phyloP scores from a whole-genome alignment of 2,113 vertebrate genomes.

The Blennius ocellaris region DNA sequence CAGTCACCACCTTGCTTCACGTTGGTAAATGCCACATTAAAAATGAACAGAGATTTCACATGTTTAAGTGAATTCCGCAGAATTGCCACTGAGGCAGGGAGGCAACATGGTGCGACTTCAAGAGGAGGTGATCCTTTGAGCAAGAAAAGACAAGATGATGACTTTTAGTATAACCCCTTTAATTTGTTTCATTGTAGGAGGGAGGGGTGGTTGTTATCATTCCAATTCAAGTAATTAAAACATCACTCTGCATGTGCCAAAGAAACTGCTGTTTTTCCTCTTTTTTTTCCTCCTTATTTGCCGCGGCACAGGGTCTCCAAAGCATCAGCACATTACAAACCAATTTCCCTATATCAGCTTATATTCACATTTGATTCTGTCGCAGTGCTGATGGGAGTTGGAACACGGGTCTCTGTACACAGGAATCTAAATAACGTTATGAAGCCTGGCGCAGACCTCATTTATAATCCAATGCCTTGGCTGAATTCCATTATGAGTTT shows the following conservation, averaged over 20 bases:
- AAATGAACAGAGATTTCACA: conserved; percentile 20
- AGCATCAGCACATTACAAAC: conserved; percentile 96
- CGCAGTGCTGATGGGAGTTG: conserved; percentile 95
- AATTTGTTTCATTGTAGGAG: conserved; percentile 75
- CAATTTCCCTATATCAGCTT: conserved; percentile 98
- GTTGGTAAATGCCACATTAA: conserved; percentile 52
- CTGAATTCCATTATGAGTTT: conserved; percentile 96
- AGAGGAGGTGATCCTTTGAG: conserved; percentile 29
- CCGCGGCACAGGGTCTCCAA: conserved; percentile 86
- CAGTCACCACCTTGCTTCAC: conserved; percentile 22
- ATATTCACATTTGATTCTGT: conserved; percentile 98
- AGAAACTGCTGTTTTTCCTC: conserved; percentile 79
- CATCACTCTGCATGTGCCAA: conserved; percentile 79
- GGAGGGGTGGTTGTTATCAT: conserved; percentile 72
- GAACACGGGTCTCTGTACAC: conserved; percentile 94
- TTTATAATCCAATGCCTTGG: conserved; percentile 97
- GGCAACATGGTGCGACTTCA: conserved; percentile 39
- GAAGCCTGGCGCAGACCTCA: conserved; percentile 95
- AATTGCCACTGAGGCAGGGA: conserved; percentile 40
- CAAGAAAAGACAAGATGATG: conserved; percentile 35
- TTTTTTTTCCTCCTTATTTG: conserved; percentile 14
- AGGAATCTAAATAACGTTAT: conserved; percentile 98
- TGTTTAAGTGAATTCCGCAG: conserved; percentile 35
- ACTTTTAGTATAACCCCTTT: conserved; percentile 68
- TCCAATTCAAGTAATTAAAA: conserved; percentile 85